Conservation (phyloP, 2,113 vertebrate species). For the Lophius piscatorius region DNA sequence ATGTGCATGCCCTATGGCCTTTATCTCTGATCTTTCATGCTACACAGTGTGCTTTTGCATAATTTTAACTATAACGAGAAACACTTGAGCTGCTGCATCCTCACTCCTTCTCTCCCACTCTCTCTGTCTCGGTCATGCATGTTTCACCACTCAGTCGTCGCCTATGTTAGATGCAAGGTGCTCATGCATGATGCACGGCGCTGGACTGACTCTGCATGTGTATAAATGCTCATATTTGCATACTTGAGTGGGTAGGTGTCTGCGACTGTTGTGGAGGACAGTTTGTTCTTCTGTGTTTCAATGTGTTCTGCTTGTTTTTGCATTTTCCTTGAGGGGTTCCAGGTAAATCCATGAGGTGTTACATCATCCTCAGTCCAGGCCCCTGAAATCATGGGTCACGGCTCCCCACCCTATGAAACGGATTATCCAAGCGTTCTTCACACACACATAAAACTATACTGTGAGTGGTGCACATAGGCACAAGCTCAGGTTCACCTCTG, state of each 20-base stretch:
- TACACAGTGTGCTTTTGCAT: slow-evolving; percentile 70
- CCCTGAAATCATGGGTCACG: slow-evolving; percentile 42
- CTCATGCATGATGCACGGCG: slow-evolving; percentile 31
- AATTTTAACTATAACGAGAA: slow-evolving; percentile 67
- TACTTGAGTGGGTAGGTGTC: slow-evolving; percentile 23
- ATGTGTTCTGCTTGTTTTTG: slow-evolving; percentile 1
- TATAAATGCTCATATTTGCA: slow-evolving; percentile 38
- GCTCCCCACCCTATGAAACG: slow-evolving; percentile 29
- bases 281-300: slow-evolving; percentile 7
- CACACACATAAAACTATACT: neutral
- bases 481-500: neutral
- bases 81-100: slow-evolving; percentile 56
- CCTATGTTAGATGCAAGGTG: slow-evolving; percentile 14
- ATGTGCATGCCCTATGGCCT: slow-evolving; percentile 77
- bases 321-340: slow-evolving; percentile 6
- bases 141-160: slow-evolving; percentile 33
- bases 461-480: neutral
- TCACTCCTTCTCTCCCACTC: slow-evolving; percentile 25
- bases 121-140: slow-evolving; percentile 21
- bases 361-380: slow-evolving; percentile 23
- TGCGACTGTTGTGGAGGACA: slow-evolving; percentile 13
- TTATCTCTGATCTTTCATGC: slow-evolving; percentile 78
- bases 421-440: neutral
- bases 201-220: slow-evolving; percentile 13
- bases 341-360: slow-evolving; percentile 20